phyloP scores from a whole-genome alignment of 2,113 vertebrate species.

The Gallinago media region DNA sequence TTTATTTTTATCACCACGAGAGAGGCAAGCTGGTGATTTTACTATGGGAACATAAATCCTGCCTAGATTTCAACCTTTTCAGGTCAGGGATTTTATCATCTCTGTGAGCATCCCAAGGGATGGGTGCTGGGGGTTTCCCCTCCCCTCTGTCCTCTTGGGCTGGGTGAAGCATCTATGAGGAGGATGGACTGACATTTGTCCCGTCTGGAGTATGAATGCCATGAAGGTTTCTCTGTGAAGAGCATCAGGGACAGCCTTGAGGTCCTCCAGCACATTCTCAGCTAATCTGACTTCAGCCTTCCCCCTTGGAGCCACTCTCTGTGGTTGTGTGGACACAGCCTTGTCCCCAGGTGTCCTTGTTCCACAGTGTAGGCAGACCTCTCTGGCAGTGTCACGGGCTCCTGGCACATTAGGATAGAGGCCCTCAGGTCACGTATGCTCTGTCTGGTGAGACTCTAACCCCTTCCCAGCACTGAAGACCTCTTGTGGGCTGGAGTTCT shows the following conservation, averaged over 20 bases:
- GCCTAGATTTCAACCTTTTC: slow-evolving; percentile 40
- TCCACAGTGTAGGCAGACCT: background rate
- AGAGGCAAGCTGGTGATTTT: slow-evolving; percentile 24
- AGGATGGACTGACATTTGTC: background rate
- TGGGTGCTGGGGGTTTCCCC: background rate
- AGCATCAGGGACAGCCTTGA: background rate
- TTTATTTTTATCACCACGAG: slow-evolving; percentile 60
- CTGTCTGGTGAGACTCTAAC: background rate
- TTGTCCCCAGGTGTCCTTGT: background rate
- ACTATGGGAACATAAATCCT: slow-evolving; percentile 38
- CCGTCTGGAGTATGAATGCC: background rate
- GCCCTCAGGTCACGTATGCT: fast-evolving
- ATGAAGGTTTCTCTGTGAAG: background rate
- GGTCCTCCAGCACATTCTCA: background rate
- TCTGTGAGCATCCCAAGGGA: background rate
- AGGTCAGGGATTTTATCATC: slow-evolving; percentile 57
- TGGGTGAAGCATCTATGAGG: fast-evolving
- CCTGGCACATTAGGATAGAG: background rate
- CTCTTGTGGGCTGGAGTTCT: background rate
- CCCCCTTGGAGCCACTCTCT: background rate
- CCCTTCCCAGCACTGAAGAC: background rate
- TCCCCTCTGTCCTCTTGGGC: background rate
- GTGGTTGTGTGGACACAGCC: background rate
- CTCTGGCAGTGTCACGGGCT: background rate
- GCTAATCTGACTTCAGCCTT: background rate